Base-by-base conservation (phyloP, 2,797 vertebrate species). In the Lerista edwardsae region DNA sequence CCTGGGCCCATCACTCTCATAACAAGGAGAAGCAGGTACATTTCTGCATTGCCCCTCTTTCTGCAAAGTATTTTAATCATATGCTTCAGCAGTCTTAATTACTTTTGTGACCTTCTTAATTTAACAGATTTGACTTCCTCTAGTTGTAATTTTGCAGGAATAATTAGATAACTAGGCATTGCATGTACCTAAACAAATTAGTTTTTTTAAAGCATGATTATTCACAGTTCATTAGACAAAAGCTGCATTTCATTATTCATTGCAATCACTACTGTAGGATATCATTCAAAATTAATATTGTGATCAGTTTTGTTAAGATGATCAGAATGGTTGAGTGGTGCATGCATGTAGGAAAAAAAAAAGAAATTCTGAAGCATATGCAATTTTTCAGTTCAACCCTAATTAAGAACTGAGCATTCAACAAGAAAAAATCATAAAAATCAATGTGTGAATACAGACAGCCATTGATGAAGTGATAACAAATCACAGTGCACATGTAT, bases 1-100 rank as follows among this genome's bases (percentile, higher is more conserved):
- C 85, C 83, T 88, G 90, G 92, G 84, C 29, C 23, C 8, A 0
- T 47, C 86, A 92, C 84, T 91, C 91, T 89, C 86, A 41, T 91
- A 90, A 94, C 88, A 92, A 88, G 83, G 74, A 77, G 62, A 87
- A 91, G 79, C 59, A 93, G 93, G 91, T 94, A 93, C 83, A 90
- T 91, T 94, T 93, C 92, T 34, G 23, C 41, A 74, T 77, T 88
- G 41, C 89, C 88, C 79, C 76, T 69, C 94, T 86, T 89, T 83
- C 68, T 83, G 15, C 87, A 93, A 94, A 91, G 88, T 91, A 95
- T 94, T 86, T 86, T 96, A 95, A 95, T 94, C 93, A 94, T 94
- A 94, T 94, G 94, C 92, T 95, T 95, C 93, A 95, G 82, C 90
- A 94, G 86, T 94, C 94, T 94, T 96, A 96, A 95, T 96, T 95